Percentiles rank a stretch among this genome's conserved stretches.
Conservation (phyloP, 2,797 vertebrate species). For the Crenichthys baileyi region DNA sequence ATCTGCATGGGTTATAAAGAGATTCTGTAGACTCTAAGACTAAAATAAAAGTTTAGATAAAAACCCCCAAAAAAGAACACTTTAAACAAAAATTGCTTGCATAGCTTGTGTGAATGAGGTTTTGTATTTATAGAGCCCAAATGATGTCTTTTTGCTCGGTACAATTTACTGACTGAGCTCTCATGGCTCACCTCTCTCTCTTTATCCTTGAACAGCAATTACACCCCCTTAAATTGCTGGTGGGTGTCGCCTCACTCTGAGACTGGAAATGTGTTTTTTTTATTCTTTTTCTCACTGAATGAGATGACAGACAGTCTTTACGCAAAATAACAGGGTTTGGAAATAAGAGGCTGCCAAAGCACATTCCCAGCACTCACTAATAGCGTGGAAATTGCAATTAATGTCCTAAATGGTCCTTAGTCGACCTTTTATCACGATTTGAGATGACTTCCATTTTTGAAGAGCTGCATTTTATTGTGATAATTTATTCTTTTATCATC, state of each 20-base stretch:
- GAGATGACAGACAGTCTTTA: constrained; percentile 95
- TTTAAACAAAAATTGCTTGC: constrained; percentile 18
- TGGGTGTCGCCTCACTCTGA: constrained; percentile 90
- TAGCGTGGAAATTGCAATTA: constrained; percentile 96
- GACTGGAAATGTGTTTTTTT: constrained; percentile 84
- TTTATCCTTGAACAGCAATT: constrained; percentile 90
- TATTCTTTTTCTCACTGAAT: constrained; percentile 76
- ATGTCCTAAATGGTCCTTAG: constrained; percentile 95
- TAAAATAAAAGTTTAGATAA: constrained; percentile 5
- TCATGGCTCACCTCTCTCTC: constrained; percentile 78
- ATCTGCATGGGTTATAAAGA: not conserved
- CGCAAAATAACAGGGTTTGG: constrained; percentile 97
- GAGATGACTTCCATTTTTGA: constrained; percentile 86
- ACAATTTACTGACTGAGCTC: constrained; percentile 86
- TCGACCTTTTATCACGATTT: constrained; percentile 88
- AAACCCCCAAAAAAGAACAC: not conserved
- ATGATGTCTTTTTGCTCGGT: constrained; percentile 53
- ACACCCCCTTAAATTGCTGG: constrained; percentile 92
- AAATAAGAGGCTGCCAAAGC: constrained; percentile 97
- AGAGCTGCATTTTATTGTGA: constrained; percentile 83
- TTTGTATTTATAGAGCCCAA: constrained; percentile 54
- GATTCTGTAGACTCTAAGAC: not conserved
- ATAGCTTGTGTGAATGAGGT: constrained; percentile 47
- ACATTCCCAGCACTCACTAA: constrained; percentile 88
- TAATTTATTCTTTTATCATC: constrained; percentile 91